A percentile compares a stretch with the other conserved stretches of the same genome.
Evolutionary conservation across 2,797 vertebrate species (phyloP).

Genomic region (Octomys mimax): DNA sequence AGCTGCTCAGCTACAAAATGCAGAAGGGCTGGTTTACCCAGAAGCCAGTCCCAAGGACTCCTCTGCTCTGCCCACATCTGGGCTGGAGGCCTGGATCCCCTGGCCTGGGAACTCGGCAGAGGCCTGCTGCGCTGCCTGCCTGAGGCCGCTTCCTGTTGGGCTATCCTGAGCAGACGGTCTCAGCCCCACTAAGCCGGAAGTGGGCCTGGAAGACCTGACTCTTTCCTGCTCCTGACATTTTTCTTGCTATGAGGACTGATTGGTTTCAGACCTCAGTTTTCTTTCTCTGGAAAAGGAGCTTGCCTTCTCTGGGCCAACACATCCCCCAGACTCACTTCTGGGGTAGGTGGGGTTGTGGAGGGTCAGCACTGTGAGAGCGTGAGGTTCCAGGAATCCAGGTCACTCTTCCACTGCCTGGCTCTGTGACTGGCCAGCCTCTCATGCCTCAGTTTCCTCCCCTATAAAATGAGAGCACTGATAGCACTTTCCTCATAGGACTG

Average conservation of each 20-base stretch:
- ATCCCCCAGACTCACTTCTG: neutral
- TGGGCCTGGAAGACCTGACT: neutral
- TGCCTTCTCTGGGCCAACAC: neutral
- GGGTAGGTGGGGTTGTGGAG: neutral
- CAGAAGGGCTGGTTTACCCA: neutral
- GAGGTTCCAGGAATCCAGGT: neutral
- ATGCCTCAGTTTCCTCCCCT: neutral
- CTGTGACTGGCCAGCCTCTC: constrained; percentile 7
- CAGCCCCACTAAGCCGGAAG: neutral
- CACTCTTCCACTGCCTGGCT: neutral
- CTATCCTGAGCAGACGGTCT: neutral
- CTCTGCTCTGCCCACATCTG: neutral
- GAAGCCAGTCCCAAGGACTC: accelerated
- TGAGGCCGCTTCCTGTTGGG: accelerated
- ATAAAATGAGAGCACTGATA: neutral
- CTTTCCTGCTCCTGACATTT: neutral
- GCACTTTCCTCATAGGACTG: neutral
- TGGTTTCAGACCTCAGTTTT: neutral
- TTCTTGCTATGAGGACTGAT: neutral
- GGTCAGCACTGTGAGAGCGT: accelerated
- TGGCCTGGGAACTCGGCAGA: neutral
- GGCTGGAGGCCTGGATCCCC: accelerated
- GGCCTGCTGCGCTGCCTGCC: neutral
- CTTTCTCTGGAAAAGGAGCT: neutral
- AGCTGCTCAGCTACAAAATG: neutral